Evolutionary conservation across 2,797 vertebrate genomes (phyloP), one percentile per base, ranked within the genome.

Genomic region (Eupleurogrammus muticus): DNA sequence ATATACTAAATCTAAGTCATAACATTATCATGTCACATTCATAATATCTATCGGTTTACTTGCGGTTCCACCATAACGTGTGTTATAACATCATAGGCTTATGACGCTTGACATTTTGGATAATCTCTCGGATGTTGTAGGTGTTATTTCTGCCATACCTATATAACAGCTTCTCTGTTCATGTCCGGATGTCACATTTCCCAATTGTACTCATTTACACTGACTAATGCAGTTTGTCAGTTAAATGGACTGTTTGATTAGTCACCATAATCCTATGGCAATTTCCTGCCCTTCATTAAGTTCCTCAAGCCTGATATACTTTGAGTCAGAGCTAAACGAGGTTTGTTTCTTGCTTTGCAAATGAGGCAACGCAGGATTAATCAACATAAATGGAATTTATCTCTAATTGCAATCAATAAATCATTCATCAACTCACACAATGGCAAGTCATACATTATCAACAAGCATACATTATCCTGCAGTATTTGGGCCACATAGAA

Each of bases 361-460:
- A 79, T 82, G 46, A 64, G 48, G 34, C 60, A 80, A 65, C 54
- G 49, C 23, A 53, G 48, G 8, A 67, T 80, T 80, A 69, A 72
- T 70, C 3, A 28, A 28, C 28, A 76, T 64, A 69, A 77, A 75
- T 61, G 42, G 9, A 21, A 20, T 67, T 67, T 68, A 74, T 70
- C 52, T 70, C 24, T 74, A 71, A 79, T 84, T 82, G 59, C 61
- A 70, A 77, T 82, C 42, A 54, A 75, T 90, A 75, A 89, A 85
- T 87, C 67, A 85, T 83, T 83, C n/a, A 87, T 85, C 58, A 68
- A 66, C 55, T 74, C 11, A 46, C 62, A 72, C 58, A 76, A 67
- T 58, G 61, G 57, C 70, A 77, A 77, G 70, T 87, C 73, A 80
- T 86, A 52, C 61, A 84, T 87, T 82, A 81, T 83, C 80, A 70